Evolutionary conservation across 2,888 invertebrate species (phyloP), one percentile per base, ranked within the genome.

Genomic region (Apomyelois bistriatella): DNA sequence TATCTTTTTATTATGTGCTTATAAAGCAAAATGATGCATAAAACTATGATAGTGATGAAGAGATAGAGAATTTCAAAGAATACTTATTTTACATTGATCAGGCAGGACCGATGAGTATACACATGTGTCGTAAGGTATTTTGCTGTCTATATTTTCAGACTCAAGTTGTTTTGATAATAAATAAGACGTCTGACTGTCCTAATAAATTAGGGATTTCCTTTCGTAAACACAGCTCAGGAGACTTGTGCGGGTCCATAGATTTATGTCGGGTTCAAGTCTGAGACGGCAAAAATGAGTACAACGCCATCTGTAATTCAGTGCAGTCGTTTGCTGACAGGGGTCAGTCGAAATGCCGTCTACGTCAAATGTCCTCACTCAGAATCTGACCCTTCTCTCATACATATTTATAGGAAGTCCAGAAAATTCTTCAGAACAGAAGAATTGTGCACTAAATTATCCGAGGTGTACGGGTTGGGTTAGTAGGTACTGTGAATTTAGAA

Each of bases 251-350:
- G 72, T 72, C 61, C 52, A 55, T 62, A 71, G 79, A 85, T 85
- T 80, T 85, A 85, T 83, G 71, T 69, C 59, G 66, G 79, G 76
- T 74, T 65, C 58, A 56, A 69, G 62, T 68, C 67, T 73, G 70
- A 67, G 72, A 70, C 59, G 59, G 69, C 66, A 64, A 72, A 78
- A 80, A 82, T 78, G 68, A 75, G 72, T 66, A 70, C 70, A 77
- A 59, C 73, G 66, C 76, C 77, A 76, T 76, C 73, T 81, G 76
- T 81, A 72, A 71, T 70, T 69, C 62, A 59, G 64, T 61, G 64
- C 62, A 64, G 68, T 64, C 72, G 75, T 81, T 81, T 77, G 76
- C 77, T 84, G 85, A 86, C 84, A 80, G 66, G 82, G 85, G 83
- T 82, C 74, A 71, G 68, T 71, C 68, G 69, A 77, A 76, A 73